phyloP scores from a whole-genome alignment of 2,888 invertebrate species.

The Drosophila bunnanda region DNA sequence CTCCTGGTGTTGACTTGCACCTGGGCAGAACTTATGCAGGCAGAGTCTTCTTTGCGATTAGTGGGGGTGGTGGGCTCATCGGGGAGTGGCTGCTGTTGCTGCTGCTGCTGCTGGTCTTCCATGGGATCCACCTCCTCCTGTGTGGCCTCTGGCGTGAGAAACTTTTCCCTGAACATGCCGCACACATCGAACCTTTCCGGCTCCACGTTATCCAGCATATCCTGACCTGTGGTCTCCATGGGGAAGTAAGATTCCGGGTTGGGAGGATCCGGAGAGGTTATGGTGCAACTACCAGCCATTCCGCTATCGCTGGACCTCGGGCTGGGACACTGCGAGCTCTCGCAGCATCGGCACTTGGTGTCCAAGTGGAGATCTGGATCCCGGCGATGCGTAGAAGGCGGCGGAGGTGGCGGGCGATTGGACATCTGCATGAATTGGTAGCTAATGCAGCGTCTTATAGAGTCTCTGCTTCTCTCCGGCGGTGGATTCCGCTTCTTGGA shows the following conservation, averaged over 20 bases:
- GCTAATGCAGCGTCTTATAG: conserved; percentile 85
- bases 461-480: conserved; percentile 61
- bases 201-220: conserved; percentile 60
- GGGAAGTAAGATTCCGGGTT: conserved; percentile 57
- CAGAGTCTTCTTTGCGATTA: conserved; percentile 23
- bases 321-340: conserved; percentile 88
- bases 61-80: conserved; percentile 40
- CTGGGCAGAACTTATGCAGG: conserved; percentile 49
- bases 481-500: conserved; percentile 67
- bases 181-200: conserved; percentile 83
- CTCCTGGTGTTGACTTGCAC: conserved; percentile 83
- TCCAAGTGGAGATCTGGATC: conserved; percentile 50
- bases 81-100: conserved; percentile 6
- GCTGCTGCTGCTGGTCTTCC: conserved; percentile 1
- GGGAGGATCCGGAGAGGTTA: conserved; percentile 89
- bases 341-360: conserved; percentile 87
- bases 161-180: conserved; percentile 84
- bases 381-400: conserved; percentile 28
- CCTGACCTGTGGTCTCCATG: conserved; percentile 51
- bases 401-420: conserved; percentile 48
- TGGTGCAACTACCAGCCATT: conserved; percentile 92
- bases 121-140: conserved; percentile 44
- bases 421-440: conserved; percentile 85
- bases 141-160: conserved; percentile 77
- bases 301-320: conserved; percentile 92